Evolutionary conservation across 2,797 vertebrate genomes (phyloP).

Genomic region (Mormyrus proboscirostris): DNA sequence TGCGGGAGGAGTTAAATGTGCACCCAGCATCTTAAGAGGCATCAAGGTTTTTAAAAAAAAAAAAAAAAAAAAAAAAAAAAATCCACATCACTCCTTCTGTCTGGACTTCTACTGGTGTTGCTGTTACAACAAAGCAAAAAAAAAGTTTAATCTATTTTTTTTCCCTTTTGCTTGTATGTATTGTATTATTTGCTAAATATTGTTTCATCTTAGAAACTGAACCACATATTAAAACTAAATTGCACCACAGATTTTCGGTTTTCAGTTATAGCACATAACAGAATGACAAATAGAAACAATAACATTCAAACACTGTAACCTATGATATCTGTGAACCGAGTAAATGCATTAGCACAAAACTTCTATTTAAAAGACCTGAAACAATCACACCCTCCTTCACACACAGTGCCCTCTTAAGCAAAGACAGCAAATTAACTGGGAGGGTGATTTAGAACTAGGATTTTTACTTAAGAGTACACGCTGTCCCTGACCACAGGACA

Average conservation of each 20-base stretch:
- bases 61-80: constrained; percentile 31
- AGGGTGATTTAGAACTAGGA: neutral
- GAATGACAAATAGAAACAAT: neutral
- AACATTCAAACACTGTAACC: neutral
- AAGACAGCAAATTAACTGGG: neutral
- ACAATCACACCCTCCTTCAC: neutral
- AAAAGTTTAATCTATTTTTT: neutral
- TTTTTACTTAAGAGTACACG: neutral
- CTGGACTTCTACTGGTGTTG: neutral
- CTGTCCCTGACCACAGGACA: neutral
- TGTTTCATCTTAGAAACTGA: constrained; percentile 11
- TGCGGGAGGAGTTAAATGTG: constrained; percentile 40
- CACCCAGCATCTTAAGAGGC: constrained; percentile 27
- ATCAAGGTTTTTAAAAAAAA: constrained; percentile 23
- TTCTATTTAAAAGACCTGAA: neutral
- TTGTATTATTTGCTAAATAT: neutral
- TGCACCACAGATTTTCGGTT: neutral
- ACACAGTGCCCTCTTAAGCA: neutral
- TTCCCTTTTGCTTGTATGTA: neutral
- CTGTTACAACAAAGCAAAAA: neutral
- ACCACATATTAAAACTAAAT: neutral
- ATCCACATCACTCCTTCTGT: constrained; percentile 22
- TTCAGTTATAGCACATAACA: neutral
- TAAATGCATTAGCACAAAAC: neutral
- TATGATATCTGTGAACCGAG: neutral